Evolutionary conservation across 2,888 invertebrate species (phyloP).

Genomic region (Pristionchus mayeri): DNA sequence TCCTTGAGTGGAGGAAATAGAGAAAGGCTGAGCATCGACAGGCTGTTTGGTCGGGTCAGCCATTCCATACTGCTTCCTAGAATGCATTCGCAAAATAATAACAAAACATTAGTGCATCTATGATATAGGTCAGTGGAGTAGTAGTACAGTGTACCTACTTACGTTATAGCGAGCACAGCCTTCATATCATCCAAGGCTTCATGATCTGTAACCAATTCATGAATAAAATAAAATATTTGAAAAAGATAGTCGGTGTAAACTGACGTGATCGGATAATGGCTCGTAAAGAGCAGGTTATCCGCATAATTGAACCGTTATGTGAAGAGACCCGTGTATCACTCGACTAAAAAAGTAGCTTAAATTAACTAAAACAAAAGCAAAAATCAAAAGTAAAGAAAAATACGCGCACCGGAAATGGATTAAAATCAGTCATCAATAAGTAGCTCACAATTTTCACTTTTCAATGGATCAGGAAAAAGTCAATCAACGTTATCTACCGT

Average conservation of each 20-base stretch:
- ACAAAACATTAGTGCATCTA: too few species aligned
- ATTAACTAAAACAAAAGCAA: neutral
- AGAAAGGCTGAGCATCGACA: constrained; percentile 25
- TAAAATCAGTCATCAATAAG: too few species aligned
- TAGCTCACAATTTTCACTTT: too few species aligned
- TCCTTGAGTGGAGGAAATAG: constrained; percentile 2
- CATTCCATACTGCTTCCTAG: neutral
- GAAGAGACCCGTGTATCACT: neutral
- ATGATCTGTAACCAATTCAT: too few species aligned
- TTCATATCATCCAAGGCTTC: neutral
- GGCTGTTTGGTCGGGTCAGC: neutral
- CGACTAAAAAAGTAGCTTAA: neutral
- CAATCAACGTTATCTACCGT: too few species aligned
- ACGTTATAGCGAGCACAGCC: neutral
- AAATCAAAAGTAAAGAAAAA: neutral
- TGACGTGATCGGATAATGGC: neutral
- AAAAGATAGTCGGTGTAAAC: neutral
- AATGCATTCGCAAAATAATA: neutral
- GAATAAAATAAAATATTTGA: neutral
- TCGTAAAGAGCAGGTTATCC: neutral
- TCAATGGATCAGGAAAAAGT: too few species aligned
- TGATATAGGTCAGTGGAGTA: too few species aligned
- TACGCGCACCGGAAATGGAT: too few species aligned
- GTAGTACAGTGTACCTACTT: neutral
- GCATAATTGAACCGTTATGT: neutral